Evolutionary conservation across 2,888 invertebrate genomes (phyloP).

Genomic region (Tridacna crocea): DNA sequence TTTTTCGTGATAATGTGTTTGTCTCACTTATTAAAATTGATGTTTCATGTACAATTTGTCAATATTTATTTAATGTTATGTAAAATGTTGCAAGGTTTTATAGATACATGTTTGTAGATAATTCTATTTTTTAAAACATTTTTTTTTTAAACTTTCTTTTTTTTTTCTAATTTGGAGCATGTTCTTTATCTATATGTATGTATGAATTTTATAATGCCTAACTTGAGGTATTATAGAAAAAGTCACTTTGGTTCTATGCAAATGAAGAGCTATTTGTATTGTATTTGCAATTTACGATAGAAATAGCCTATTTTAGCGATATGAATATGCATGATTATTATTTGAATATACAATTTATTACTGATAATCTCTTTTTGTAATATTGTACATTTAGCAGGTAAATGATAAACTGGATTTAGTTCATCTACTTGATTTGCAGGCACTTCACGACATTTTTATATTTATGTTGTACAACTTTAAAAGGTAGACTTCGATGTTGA

Average conservation of each 20-base stretch:
- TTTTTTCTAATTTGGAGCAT: not conserved
- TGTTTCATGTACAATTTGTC: not conserved
- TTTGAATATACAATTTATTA: slow-evolving; percentile 9
- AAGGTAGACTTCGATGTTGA: too few relatives aligned
- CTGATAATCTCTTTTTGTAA: not conserved
- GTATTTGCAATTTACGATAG: not conserved
- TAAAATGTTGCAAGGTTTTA: slow-evolving; percentile 8
- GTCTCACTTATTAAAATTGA: too few relatives aligned
- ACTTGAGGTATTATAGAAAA: slow-evolving; percentile 5
- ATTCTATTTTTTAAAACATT: slow-evolving; percentile 9
- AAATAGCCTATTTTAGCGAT: slow-evolving; percentile 15
- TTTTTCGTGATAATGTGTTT: too few relatives aligned
- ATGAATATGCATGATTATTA: slow-evolving; percentile 20
- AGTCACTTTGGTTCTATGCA: slow-evolving; percentile 66
- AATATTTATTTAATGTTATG: slow-evolving; percentile 18
- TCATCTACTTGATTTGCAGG: too few relatives aligned
- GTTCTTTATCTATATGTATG: not conserved
- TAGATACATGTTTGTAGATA: slow-evolving; percentile 20
- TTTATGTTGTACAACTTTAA: too few relatives aligned
- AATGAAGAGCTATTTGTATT: slow-evolving; percentile 12
- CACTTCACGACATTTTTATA: too few relatives aligned
- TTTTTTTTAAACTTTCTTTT: not conserved
- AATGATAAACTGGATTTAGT: too few relatives aligned
- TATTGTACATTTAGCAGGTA: too few relatives aligned
- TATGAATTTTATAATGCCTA: slow-evolving; percentile 1